phyloP scores from a whole-genome alignment of 2,113 vertebrate species.

The Syngnathus floridae region DNA sequence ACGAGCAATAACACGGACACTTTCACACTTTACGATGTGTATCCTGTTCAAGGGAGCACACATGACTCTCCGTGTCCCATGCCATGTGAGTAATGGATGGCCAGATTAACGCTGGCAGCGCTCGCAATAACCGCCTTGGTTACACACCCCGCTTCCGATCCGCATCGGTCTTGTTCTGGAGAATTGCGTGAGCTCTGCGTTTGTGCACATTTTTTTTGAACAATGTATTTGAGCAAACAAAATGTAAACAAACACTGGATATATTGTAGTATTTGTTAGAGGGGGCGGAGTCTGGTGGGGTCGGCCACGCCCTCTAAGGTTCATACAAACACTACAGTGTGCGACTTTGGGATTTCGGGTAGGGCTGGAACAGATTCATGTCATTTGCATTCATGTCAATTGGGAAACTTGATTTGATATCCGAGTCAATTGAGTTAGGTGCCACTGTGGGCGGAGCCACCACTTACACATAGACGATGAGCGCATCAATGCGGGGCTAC shows the following conservation, averaged over 20 bases:
- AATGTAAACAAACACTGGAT: too few species aligned
- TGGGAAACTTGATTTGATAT: too few species aligned
- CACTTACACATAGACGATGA: slow-evolving; percentile 20
- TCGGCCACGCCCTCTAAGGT: too few species aligned
- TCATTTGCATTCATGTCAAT: too few species aligned
- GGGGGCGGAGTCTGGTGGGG: too few species aligned
- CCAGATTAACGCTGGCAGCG: slow-evolving; percentile 48
- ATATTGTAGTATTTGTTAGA: too few species aligned
- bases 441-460: too few species aligned
- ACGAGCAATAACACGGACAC: background rate
- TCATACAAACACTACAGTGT: too few species aligned
- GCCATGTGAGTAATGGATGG: slow-evolving; percentile 41
- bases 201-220: slow-evolving; percentile 4
- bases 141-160: slow-evolving; percentile 29
- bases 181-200: slow-evolving; percentile 21
- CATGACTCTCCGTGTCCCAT: slow-evolving; percentile 26
- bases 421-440: too few species aligned
- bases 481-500: slow-evolving; percentile 22
- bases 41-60: slow-evolving; percentile 17
- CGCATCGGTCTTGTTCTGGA: slow-evolving; percentile 40
- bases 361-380: too few species aligned
- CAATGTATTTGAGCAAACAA: too few species aligned
- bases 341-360: too few species aligned
- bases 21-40: slow-evolving; percentile 8
- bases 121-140: slow-evolving; percentile 36